Percentiles rank a stretch among this genome's conserved stretches.
These are phyloP conservation scores for Gastracanthus pulcherrimus DNA, from an alignment of 2,888 invertebrate species.

Conservation along the genomic window DNA sequence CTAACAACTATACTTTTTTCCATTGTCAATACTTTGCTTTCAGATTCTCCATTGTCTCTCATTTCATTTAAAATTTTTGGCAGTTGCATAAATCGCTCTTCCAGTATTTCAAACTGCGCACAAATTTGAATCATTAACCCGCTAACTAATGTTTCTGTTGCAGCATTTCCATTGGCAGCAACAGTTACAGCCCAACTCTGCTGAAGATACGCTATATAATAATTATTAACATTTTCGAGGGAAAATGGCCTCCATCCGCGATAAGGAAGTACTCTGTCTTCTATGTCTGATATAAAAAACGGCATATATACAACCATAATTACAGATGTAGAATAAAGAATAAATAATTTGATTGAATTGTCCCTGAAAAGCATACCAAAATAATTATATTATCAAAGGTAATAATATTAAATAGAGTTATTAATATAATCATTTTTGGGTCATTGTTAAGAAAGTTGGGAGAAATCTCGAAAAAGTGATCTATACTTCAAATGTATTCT, in stretches of 20 bases:
- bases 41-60: not conserved
- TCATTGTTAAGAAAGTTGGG: no score
- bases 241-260: slow-evolving; percentile 41
- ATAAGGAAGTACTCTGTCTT: slow-evolving; percentile 39
- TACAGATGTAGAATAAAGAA: slow-evolving; percentile 27
- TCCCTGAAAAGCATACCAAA: no score
- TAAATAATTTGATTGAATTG: slow-evolving; percentile 24
- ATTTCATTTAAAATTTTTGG: slow-evolving; percentile 20
- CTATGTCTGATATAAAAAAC: slow-evolving; percentile 12
- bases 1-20: slow-evolving; percentile 14
- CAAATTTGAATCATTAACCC: slow-evolving; percentile 55
- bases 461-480: no score
- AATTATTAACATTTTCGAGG: slow-evolving; percentile 18
- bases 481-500: no score
- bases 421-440: no score
- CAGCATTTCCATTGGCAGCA: slow-evolving; percentile 31
- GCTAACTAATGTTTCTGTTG: slow-evolving; percentile 41
- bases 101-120: slow-evolving; percentile 44
- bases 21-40: not conserved
- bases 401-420: no score
- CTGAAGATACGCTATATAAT: slow-evolving; percentile 36
- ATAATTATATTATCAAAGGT: no score
- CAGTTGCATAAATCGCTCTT: slow-evolving; percentile 36
- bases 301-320: slow-evolving; percentile 27
- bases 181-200: slow-evolving; percentile 12